Evolutionary conservation across 2,888 invertebrate genomes (phyloP), one percentile per base, ranked within the genome.

Genomic region (Nycteola revayana): DNA sequence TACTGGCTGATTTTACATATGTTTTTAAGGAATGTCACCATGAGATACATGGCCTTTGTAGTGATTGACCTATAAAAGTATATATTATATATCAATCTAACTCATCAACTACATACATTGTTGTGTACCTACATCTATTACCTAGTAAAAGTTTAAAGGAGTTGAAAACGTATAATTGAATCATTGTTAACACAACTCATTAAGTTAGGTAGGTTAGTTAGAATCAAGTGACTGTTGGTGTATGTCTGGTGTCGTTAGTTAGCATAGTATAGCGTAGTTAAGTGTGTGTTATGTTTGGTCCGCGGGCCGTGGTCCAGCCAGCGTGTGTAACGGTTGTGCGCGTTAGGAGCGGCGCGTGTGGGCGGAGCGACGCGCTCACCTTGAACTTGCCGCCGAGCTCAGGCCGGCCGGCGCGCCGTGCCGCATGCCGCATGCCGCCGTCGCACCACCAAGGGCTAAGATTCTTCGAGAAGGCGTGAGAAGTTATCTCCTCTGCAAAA

Each of bases 321-420:
- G 14, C 14, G 21, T 66, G 67, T 68, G 77, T 85, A 85, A 85
- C 85, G 84, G 86, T 85, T 71, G 75, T 74, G 73, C 60, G 61
- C 52, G 68, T 62, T 73, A 65, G 78, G 75, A 69, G 75, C 72
- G 74, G 76, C 71, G 66, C 70, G 83, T 70, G 86, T 86, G 82
- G 86, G 87, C 79, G 87, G 83, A 76, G 79, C 79, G 81, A 84
- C 77, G 81, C 72, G 84, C 76, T 88, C 82, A 85, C 87, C 87
- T 88, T 88, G 87, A 88, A 88, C 87, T 87, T 88, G 86, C 85
- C 80, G 77, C 75, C 79, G 80, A 76, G 75, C 66, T 59, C 21
- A 39, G 25, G 30, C 38, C 41, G 25, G 30, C 38, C 28, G 36
- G 32, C 32, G 40, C 30, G 25, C 32, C 25, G 31, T 25, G 14